phyloP scores from a whole-genome alignment of 2,113 vertebrate genomes.

The Coracopsis vasa region DNA sequence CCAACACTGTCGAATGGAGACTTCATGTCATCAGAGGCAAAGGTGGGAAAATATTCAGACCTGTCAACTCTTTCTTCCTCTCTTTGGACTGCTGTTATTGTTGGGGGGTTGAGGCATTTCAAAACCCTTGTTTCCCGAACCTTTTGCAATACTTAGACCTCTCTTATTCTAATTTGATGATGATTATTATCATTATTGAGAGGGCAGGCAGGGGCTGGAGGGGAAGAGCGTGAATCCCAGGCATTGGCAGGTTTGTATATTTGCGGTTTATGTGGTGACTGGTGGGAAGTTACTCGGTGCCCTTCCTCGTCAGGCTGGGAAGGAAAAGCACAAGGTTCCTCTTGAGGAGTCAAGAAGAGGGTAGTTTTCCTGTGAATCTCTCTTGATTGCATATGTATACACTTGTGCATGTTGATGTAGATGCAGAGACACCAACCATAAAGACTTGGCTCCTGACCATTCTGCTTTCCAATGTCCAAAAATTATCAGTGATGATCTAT shows the following conservation, averaged over 20 bases:
- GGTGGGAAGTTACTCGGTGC: background rate
- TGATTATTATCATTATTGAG: background rate
- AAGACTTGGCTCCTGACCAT: background rate
- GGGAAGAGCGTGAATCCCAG: background rate
- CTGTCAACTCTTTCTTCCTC: constrained; percentile 42
- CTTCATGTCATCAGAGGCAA: background rate
- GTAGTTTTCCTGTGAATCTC: background rate
- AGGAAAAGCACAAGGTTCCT: background rate
- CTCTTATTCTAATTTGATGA: background rate
- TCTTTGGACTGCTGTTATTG: constrained; percentile 5
- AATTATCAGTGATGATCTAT: accelerated
- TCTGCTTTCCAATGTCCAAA: background rate
- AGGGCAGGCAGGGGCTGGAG: background rate
- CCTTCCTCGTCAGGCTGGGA: background rate
- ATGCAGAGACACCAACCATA: background rate
- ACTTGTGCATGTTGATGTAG: accelerated
- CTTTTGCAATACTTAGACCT: background rate
- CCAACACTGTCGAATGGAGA: background rate
- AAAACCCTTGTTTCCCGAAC: background rate
- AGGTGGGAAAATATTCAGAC: constrained; percentile 48
- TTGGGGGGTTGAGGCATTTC: background rate
- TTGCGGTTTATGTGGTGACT: background rate
- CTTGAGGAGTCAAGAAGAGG: background rate
- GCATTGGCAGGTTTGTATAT: background rate
- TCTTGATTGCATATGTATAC: background rate